Base-by-base conservation (phyloP, 2,797 vertebrate genomes). In the Anolis apletophallus region DNA sequence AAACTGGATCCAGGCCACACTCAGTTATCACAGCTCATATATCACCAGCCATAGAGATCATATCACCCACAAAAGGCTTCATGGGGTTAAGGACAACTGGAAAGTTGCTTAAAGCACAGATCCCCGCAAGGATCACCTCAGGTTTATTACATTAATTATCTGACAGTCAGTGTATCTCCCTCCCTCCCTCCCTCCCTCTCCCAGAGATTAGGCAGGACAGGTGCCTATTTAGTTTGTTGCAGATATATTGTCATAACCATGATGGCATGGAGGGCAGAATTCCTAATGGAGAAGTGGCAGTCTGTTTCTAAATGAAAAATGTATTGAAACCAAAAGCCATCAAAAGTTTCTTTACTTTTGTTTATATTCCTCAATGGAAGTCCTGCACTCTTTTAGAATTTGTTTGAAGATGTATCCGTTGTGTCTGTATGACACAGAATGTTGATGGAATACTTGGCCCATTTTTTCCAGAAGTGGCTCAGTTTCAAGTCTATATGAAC, bases 401-500 rank as follows among this genome's bases (percentile, higher is more conserved):
- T 88, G 74, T 73, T 92, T 87, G 79, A 82, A 80, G 82, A 81
- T 79, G 86, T 85, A 86, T 0, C 0, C 90, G 90, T 93, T 71
- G 34, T 52, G 80, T 69, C 85, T 86, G 87, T 54, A 1, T 90
- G 93, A 80, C 79, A 2, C 86, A 89, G 86, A 54, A 71, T 21
- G 14, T 54, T 90, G 87, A 74, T 21, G 9, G 64, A 88, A 69
- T 87, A n/a, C 52, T 55, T 75, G 83, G 0, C 23, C 36, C 40
- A 26, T 40, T 2, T 87, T 87, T 87, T 17, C 80, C 40, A 52
- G 80, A 87, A 52, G 68, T 32, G 54, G 59, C 78, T 77, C 54
- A 59, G 74, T 69, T 86, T 73, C 86, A 83, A 29, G 79, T 67
- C 68, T 81, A 81, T 80, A 91, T 88, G 50, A 69, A 19, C 34